Percentiles rank a stretch among this genome's conserved stretches.
These are phyloP conservation scores for Ptychadena robeensis DNA, from an alignment of 2,797 vertebrate genomes.

Conservation along the genomic window DNA sequence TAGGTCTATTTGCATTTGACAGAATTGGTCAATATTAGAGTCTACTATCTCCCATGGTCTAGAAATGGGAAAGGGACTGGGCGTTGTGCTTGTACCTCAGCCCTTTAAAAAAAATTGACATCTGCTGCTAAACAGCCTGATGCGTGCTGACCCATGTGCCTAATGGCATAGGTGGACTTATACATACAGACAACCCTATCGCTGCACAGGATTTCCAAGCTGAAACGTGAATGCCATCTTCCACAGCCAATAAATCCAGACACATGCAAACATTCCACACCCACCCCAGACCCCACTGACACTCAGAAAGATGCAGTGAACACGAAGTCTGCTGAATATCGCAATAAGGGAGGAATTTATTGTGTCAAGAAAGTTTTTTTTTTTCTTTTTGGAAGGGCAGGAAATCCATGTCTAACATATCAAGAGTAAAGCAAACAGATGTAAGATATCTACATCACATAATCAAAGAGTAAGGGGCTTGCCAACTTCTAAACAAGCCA, in stretches of 20 bases:
- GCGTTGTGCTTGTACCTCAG: background rate
- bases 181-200: background rate
- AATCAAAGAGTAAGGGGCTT: slow-evolving; percentile 57
- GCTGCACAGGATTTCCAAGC: background rate
- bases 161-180: background rate
- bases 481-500: slow-evolving; percentile 62
- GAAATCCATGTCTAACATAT: slow-evolving; percentile 61
- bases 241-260: slow-evolving; percentile 19
- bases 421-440: slow-evolving; percentile 59
- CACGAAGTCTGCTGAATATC: slow-evolving; percentile 16
- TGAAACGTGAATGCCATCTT: slow-evolving; percentile 3
- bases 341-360: slow-evolving; percentile 51
- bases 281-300: background rate
- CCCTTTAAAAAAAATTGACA: background rate
- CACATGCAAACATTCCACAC: slow-evolving; percentile 11
- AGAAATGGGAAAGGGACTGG: background rate
- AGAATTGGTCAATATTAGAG: background rate
- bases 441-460: slow-evolving; percentile 59
- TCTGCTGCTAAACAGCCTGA: background rate
- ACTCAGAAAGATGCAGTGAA: background rate
- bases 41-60: background rate
- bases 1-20: background rate
- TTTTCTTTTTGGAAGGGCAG: slow-evolving; percentile 48
- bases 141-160: background rate
- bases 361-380: slow-evolving; percentile 20